These are phyloP conservation scores for Parazoanthus darwini DNA, from an alignment of 92 coral and sea anemone species.

Conservation along the genomic window DNA sequence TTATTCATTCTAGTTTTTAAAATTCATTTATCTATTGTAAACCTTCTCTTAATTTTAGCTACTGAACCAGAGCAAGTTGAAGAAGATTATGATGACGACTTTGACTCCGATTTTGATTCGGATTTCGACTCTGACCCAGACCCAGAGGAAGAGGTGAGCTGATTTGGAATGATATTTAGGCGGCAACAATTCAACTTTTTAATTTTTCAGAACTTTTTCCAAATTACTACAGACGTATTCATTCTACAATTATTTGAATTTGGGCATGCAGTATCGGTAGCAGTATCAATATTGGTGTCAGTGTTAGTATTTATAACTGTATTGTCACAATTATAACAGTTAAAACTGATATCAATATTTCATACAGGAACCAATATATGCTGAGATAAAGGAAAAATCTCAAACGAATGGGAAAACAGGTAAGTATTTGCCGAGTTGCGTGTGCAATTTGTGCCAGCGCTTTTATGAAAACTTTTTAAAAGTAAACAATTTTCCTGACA, in stretches of 20 bases:
- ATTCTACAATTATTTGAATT: neutral
- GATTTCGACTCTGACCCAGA: constrained; percentile 40
- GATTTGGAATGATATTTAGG: neutral
- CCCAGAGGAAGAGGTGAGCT: neutral
- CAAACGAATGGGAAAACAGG: neutral
- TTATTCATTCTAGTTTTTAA: neutral
- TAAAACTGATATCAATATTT: neutral
- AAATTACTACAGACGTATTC: neutral
- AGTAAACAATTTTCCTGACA: neutral
- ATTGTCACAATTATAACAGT: neutral
- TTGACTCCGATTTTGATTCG: constrained; percentile 39
- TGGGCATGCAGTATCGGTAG: neutral
- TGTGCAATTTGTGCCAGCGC: neutral
- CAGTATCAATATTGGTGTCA: neutral
- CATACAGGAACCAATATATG: constrained; percentile 35
- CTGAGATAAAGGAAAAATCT: constrained; percentile 26
- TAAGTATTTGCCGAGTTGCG: neutral
- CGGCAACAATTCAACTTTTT: neutral
- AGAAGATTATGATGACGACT: constrained; percentile 12
- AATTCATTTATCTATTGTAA: neutral
- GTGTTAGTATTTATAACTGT: neutral
- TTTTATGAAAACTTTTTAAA: neutral
- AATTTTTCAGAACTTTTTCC: no score
- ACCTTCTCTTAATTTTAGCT: no score
- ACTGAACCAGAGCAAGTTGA: neutral